Percentiles rank a stretch among this genome's conserved stretches.
These are phyloP conservation scores for Galerucella pusilla DNA, from an alignment of 2,888 invertebrate genomes.

Conservation along the genomic window DNA sequence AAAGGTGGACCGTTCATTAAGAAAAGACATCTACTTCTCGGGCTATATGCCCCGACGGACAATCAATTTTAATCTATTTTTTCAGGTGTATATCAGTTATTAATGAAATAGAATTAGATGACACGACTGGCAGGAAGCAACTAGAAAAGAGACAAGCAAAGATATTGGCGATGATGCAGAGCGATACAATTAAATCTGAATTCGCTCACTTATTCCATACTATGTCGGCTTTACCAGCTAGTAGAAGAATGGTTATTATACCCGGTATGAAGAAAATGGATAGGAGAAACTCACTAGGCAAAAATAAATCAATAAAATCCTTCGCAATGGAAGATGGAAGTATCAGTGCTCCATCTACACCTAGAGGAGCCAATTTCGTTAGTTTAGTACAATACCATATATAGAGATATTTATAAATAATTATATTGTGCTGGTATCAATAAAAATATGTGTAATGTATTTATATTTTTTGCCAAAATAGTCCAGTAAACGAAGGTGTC, in stretches of 20 bases:
- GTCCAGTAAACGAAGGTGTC: no score
- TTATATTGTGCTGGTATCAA: background rate
- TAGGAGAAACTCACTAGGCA: background rate
- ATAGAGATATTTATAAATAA: background rate
- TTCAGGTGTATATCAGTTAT: constrained; percentile 58
- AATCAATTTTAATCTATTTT: background rate
- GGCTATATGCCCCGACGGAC: no score
- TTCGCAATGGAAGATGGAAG: background rate
- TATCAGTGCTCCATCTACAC: background rate
- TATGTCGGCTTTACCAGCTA: constrained; percentile 65
- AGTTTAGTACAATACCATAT: constrained; percentile 13
- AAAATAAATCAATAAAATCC: background rate
- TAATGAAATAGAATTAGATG: constrained; percentile 62
- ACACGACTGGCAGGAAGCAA: constrained; percentile 58
- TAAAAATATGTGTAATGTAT: background rate
- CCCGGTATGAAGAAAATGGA: constrained; percentile 53
- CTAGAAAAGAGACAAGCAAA: constrained; percentile 63
- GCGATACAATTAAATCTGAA: constrained; percentile 61
- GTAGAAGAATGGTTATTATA: constrained; percentile 66
- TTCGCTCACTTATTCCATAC: constrained; percentile 64
- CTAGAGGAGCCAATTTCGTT: constrained; percentile 13
- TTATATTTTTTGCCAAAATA: no score
- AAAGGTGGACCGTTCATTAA: background rate
- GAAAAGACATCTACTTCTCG: background rate
- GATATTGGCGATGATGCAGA: constrained; percentile 64